phyloP scores from a whole-genome alignment of 2,113 vertebrate genomes.

The Rattus rattus region DNA sequence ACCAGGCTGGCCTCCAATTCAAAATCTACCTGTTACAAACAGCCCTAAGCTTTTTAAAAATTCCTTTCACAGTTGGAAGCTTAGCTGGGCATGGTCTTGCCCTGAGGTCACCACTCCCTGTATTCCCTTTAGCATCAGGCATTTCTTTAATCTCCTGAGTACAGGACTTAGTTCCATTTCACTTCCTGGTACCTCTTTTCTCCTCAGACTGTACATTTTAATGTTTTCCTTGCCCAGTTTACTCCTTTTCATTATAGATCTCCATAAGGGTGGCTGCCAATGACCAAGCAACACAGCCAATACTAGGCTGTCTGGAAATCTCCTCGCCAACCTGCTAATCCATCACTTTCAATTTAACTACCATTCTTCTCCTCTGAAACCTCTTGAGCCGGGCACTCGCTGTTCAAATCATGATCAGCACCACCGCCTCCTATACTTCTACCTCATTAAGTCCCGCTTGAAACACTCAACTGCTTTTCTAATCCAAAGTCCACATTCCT shows the following conservation, averaged over 20 bases:
- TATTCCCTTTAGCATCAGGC: no score
- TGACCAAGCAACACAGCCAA: neutral
- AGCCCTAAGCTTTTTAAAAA: no score
- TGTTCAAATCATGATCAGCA: neutral
- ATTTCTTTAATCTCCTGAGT: no score
- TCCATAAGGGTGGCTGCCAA: neutral
- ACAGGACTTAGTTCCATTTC: no score
- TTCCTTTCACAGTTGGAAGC: no score
- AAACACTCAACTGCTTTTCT: neutral
- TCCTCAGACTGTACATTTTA: neutral
- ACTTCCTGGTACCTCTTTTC: neutral
- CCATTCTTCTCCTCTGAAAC: neutral
- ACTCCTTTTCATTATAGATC: neutral
- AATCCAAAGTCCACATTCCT: neutral
- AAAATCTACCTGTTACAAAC: no score
- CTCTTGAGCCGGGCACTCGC: neutral
- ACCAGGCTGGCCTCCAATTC: no score
- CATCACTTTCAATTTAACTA: neutral
- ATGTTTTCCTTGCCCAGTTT: neutral
- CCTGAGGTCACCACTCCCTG: no score
- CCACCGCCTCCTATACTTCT: neutral
- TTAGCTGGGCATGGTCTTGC: no score
- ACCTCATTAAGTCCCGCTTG: neutral
- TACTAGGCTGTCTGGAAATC: neutral
- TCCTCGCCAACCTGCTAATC: neutral